Evolutionary conservation across 1,140 invertebrate genomes (phyloP).

Genomic region (Cyclina sinensis): DNA sequence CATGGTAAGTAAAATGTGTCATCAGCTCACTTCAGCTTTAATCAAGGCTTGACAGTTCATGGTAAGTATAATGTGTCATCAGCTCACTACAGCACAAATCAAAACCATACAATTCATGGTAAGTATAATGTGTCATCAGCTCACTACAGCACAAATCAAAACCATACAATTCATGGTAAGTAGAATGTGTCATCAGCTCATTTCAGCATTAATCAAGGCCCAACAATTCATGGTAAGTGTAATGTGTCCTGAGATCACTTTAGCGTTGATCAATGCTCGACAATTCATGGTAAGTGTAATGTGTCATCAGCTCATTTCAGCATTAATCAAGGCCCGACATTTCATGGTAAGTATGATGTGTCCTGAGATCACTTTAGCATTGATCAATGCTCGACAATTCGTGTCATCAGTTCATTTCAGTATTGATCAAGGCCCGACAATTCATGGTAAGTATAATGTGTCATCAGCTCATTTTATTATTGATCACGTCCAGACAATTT

Average conservation of each 20-base stretch:
- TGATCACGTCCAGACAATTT: constrained; percentile 49
- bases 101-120: constrained; percentile 52
- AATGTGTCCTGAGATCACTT: too few species aligned
- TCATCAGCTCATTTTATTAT: background rate
- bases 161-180: constrained; percentile 51
- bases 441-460: constrained; percentile 36
- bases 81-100: constrained; percentile 23
- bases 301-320: too few species aligned
- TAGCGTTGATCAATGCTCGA: too few species aligned
- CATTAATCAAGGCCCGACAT: too few species aligned
- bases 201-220: too few species aligned
- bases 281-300: too few species aligned
- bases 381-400: too few species aligned
- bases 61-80: background rate
- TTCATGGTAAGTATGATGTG: too few species aligned
- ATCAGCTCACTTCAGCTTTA: background rate
- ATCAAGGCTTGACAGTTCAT: constrained; percentile 52
- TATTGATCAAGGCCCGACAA: constrained; percentile 58
- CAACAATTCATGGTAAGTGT: too few species aligned
- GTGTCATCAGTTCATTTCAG: too few species aligned
- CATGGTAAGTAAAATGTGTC: constrained; percentile 28
- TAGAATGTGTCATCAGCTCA: too few species aligned
- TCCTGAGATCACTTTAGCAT: too few species aligned
- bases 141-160: constrained; percentile 32
- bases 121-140: background rate